A percentile compares a stretch with the other conserved stretches of the same genome.
These are phyloP conservation scores for Polydrusus pterygomalis DNA, from an alignment of 2,888 invertebrate species.

Conservation along the genomic window DNA sequence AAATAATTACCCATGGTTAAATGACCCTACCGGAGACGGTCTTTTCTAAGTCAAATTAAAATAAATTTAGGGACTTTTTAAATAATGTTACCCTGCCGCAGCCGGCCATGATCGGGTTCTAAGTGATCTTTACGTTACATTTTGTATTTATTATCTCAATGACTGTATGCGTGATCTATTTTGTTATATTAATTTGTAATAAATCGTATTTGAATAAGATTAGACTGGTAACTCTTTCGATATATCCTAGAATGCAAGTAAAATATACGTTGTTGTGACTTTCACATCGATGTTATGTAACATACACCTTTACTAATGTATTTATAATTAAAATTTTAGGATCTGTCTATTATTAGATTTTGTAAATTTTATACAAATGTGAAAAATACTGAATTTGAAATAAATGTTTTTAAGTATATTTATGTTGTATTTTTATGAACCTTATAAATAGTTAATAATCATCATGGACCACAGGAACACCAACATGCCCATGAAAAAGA, in stretches of 20 bases:
- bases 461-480: slow-evolving; percentile 5
- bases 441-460: not conserved
- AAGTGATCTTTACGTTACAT: slow-evolving; percentile 62
- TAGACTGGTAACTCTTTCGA: slow-evolving; percentile 66
- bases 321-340: slow-evolving; percentile 61
- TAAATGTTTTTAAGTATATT: slow-evolving; percentile 40
- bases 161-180: slow-evolving; percentile 69
- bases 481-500: slow-evolving; percentile 38
- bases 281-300: slow-evolving; percentile 63
- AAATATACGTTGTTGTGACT: slow-evolving; percentile 60
- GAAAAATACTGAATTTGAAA: slow-evolving; percentile 42
- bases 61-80: slow-evolving; percentile 62
- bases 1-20: slow-evolving; percentile 95
- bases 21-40: slow-evolving; percentile 92
- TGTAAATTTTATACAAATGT: slow-evolving; percentile 47
- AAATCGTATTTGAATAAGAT: slow-evolving; percentile 63
- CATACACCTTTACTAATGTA: slow-evolving; percentile 62
- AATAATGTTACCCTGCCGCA: slow-evolving; percentile 60
- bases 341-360: slow-evolving; percentile 42
- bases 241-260: slow-evolving; percentile 46
- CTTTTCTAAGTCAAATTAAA: slow-evolving; percentile 82
- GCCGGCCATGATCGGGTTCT: slow-evolving; percentile 57
- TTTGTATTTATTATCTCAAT: slow-evolving; percentile 67
- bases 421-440: not conserved
- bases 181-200: slow-evolving; percentile 67